phyloP scores from a whole-genome alignment of 1,140 invertebrate genomes.

The Agraylea sexmaculata region DNA sequence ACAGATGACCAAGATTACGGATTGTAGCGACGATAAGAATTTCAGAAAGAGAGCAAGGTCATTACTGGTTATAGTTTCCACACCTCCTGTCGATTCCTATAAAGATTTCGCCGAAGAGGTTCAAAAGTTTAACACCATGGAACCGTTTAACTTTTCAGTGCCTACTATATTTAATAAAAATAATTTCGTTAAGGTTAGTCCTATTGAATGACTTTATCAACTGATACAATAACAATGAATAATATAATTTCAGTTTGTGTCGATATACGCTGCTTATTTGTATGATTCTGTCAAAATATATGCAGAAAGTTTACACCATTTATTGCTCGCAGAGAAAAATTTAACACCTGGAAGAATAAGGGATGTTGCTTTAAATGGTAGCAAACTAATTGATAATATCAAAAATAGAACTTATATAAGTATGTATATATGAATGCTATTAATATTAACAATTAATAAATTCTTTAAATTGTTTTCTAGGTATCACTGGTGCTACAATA shows the following conservation, averaged over 20 bases:
- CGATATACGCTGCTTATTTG: constrained; percentile 89
- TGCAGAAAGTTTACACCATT: constrained; percentile 67
- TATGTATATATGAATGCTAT: constrained; percentile 37
- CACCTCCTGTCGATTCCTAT: constrained; percentile 61
- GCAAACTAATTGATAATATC: constrained; percentile 65
- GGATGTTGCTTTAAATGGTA: constrained; percentile 63
- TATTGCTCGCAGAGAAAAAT: constrained; percentile 51
- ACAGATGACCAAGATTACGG: constrained; percentile 41
- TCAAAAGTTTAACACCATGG: constrained; percentile 56
- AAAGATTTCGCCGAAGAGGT: constrained; percentile 69
- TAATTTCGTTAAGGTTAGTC: constrained; percentile 46
- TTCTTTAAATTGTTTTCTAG: constrained; percentile 37
- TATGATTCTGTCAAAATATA: constrained; percentile 93
- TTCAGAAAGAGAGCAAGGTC: constrained; percentile 64
- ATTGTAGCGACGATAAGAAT: constrained; percentile 49
- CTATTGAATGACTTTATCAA: constrained; percentile 7
- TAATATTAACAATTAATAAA: background rate
- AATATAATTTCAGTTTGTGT: constrained; percentile 57
- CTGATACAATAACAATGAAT: too few species aligned
- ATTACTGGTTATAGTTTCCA: constrained; percentile 73
- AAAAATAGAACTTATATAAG: constrained; percentile 65
- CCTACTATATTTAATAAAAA: constrained; percentile 42
- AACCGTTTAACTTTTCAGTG: constrained; percentile 63
- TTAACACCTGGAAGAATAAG: constrained; percentile 51
- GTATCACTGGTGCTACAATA: constrained; percentile 84